A percentile compares a stretch with the other conserved stretches of the same genome.
Evolutionary conservation across 2,797 vertebrate species (phyloP).

Genomic region (Scyliorhinus canicula): DNA sequence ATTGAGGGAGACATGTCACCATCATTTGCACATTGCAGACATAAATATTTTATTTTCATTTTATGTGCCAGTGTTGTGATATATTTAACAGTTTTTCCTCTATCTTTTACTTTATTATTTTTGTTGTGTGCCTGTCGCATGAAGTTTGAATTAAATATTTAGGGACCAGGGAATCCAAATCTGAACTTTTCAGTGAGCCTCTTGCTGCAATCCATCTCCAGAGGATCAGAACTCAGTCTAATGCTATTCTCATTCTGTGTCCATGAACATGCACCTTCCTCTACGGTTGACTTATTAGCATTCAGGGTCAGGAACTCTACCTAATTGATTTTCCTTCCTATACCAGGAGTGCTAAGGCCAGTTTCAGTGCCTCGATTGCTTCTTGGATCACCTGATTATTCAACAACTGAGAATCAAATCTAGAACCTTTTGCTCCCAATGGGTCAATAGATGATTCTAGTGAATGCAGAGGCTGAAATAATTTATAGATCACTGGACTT

Average conservation of each 20-base stretch:
- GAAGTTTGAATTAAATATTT: neutral
- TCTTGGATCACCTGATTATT: neutral
- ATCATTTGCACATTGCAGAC: neutral
- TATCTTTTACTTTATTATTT: neutral
- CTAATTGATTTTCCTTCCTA: neutral
- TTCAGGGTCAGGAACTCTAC: neutral
- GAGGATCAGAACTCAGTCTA: neutral
- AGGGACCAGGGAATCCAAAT: neutral
- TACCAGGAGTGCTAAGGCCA: neutral
- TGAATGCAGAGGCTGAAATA: neutral
- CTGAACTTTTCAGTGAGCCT: neutral
- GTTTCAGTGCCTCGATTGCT: neutral
- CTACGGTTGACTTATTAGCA: neutral
- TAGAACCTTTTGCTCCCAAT: neutral
- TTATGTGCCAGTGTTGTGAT: constrained; percentile 28
- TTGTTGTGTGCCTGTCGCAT: neutral
- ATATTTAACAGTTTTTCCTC: neutral
- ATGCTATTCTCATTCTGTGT: neutral
- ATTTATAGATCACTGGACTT: neutral
- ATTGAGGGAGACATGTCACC: neutral
- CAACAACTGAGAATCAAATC: neutral
- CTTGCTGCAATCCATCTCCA: neutral
- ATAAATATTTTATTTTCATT: neutral
- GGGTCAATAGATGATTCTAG: neutral
- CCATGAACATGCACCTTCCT: neutral